phyloP scores from a whole-genome alignment of 2,113 vertebrate genomes.

The Camelus bactrianus region DNA sequence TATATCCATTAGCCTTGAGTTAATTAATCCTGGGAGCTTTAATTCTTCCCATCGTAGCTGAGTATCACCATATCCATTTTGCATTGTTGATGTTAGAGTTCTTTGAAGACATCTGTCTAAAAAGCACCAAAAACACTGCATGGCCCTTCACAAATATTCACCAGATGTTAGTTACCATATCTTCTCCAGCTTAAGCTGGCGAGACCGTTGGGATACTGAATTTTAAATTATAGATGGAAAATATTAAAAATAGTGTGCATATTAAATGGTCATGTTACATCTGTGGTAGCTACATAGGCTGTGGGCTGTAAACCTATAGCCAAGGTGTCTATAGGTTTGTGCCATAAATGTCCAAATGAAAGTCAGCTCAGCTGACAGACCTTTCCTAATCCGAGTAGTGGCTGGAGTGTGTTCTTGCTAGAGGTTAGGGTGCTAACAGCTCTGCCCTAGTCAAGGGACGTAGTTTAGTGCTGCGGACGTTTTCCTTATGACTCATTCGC shows the following conservation, averaged over 20 bases:
- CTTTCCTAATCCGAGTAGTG: neutral
- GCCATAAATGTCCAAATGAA: neutral
- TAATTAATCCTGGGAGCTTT: conserved; percentile 21
- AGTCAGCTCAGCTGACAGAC: neutral
- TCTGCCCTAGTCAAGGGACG: neutral
- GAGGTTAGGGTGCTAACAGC: neutral
- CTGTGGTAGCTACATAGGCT: neutral
- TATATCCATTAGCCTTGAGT: neutral
- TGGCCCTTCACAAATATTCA: neutral
- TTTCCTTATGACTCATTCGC: neutral
- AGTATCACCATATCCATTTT: neutral
- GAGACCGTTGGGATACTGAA: neutral
- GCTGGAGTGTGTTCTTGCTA: neutral
- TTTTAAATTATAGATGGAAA: neutral
- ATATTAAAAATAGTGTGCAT: neutral
- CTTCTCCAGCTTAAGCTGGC: neutral
- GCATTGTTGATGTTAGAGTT: neutral
- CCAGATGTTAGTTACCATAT: neutral
- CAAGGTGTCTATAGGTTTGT: neutral
- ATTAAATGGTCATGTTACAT: neutral
- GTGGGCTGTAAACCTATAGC: neutral
- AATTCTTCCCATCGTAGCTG: neutral
- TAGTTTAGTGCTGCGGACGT: neutral
- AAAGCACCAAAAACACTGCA: neutral
- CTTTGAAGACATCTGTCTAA: neutral